Base-by-base conservation (phyloP, 2,113 vertebrate species). In the Corythornis cristatus region DNA sequence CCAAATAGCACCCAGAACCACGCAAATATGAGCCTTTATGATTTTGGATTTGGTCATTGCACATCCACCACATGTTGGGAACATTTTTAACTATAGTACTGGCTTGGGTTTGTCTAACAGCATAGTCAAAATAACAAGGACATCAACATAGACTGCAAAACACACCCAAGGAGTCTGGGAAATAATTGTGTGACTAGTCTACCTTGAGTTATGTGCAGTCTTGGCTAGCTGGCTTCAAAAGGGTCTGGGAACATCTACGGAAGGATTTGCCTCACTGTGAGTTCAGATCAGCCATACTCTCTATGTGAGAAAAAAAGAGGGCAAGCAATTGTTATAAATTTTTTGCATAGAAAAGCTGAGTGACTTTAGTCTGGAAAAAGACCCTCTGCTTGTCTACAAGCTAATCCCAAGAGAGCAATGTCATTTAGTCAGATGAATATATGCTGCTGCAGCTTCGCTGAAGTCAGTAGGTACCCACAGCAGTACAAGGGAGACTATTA, bases 1-100 rank as follows among this genome's bases (percentile, higher is more conserved):
- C 35, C 61, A 74, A 88, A 90, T 92, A 95, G 96, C 93, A 96
- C 93, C 96, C 92, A 90, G 57, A 83, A 77, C 76, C 65, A 84
- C 73, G 79, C 28, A 72, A 86, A 83, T 78, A 90, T 45, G 90
- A 96, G 80, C 57, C 57, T 90, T 85, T 56, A 37, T n/a, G 68
- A 88, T 95, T 91, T 95, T 46, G 37, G 56, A 91, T 95, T 96
- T 95, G 92, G 88, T 96, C 90, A 94, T 64, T 91, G 90, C 85
- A 62, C 43, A 65, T 91, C 92, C 93, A 93, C 85, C 90, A 45
- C 16, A 8, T 8, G 7, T 5, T 77, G 60, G 56, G 64, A 83
- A 83, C 67, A 56, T 85, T 64, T 93, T 86, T 65, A 89, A 42
- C 40, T 66, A 37, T 21, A 86, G 10, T 75, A 58, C 17, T 5